These are phyloP conservation scores for Tylochromis polylepis DNA, from an alignment of 2,113 vertebrate species.

Conservation along the genomic window DNA sequence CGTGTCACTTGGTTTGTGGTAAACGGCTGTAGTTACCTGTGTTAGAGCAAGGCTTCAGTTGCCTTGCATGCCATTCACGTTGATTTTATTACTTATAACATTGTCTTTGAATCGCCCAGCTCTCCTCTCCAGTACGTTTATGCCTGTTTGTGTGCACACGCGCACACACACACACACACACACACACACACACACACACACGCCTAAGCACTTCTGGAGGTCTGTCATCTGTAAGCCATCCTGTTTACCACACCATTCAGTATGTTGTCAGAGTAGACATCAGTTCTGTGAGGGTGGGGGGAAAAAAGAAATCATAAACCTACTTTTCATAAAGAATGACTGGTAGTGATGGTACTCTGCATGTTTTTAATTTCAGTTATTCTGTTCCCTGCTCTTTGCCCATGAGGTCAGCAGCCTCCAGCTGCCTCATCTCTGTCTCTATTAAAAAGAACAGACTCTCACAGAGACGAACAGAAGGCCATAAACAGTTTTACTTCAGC, in stretches of 20 bases:
- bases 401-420: slow-evolving; percentile 21
- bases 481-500: slow-evolving; percentile 18
- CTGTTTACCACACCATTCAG: background rate
- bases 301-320: background rate
- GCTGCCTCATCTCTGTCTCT: slow-evolving; percentile 31
- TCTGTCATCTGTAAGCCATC: slow-evolving; percentile 38
- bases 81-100: background rate
- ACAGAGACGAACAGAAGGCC: background rate
- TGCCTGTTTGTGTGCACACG: too few relatives aligned
- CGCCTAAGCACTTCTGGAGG: background rate
- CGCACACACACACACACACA: too few relatives aligned
- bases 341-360: background rate
- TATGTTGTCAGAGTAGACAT: background rate
- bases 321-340: background rate
- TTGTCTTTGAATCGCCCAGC: background rate
- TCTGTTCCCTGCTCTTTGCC: background rate
- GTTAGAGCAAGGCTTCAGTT: background rate
- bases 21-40: background rate
- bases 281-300: background rate
- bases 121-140: background rate
- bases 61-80: background rate
- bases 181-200: slow-evolving; percentile 3
- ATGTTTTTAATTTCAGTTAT: background rate
- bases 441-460: background rate
- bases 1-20: background rate